These are phyloP conservation scores for Teleiodes luculella DNA, from an alignment of 2,888 invertebrate genomes.

Conservation along the genomic window DNA sequence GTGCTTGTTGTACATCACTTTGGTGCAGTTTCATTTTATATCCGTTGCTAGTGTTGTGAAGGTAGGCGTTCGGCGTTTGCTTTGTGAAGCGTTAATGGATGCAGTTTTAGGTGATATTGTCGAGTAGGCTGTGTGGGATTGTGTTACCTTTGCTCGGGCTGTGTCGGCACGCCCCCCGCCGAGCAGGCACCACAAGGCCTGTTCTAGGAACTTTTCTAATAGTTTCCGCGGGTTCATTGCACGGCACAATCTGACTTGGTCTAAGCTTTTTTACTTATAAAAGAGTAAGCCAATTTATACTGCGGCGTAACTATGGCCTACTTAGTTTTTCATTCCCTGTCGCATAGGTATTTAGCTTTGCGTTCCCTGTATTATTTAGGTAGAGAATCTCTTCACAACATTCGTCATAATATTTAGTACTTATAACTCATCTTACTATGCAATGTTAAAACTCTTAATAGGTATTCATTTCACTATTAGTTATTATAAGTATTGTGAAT, in stretches of 20 bases:
- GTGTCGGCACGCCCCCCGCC: conserved; percentile 54
- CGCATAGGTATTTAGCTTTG: not conserved
- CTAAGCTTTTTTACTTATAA: conserved; percentile 26
- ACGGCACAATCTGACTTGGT: conserved; percentile 43
- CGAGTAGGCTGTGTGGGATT: conserved; percentile 11
- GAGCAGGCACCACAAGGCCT: conserved; percentile 49
- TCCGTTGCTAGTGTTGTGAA: not conserved
- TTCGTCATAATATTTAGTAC: too few species aligned
- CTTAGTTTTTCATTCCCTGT: not conserved
- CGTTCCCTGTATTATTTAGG: too few species aligned
- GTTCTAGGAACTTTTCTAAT: conserved; percentile 61
- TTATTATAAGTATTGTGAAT: too few species aligned
- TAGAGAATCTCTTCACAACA: too few species aligned
- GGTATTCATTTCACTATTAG: too few species aligned
- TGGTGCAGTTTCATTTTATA: not conserved
- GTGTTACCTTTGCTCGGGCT: conserved; percentile 32
- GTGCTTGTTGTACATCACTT: conserved; percentile 15
- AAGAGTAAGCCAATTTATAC: conserved; percentile 11
- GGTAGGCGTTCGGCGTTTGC: not conserved
- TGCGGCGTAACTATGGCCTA: not conserved
- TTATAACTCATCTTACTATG: too few species aligned
- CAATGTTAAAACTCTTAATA: too few species aligned
- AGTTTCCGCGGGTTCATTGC: conserved; percentile 56
- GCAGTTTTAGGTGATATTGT: not conserved
- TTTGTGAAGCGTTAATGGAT: not conserved